Evolutionary conservation across 2,113 vertebrate genomes (phyloP).

Genomic region (Salminus brasiliensis): DNA sequence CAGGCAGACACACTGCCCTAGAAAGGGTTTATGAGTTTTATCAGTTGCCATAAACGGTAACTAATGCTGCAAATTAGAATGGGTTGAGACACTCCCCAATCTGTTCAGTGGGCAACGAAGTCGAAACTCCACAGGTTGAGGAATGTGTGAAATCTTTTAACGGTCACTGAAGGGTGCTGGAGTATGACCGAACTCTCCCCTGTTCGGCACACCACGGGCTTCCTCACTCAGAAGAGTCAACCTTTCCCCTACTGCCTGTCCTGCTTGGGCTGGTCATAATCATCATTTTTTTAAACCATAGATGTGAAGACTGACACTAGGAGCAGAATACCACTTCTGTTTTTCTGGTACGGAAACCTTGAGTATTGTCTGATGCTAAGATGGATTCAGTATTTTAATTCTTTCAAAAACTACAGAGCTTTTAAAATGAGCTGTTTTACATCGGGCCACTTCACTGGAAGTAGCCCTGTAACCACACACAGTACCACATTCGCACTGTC

Average conservation of each 20-base stretch:
- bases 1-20: not conserved
- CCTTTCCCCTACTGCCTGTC: not conserved
- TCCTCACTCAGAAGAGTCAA: not conserved
- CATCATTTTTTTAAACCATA: too few species aligned
- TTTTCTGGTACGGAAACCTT: too few species aligned
- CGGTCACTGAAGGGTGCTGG: not conserved
- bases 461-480: too few species aligned
- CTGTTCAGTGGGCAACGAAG: not conserved
- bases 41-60: slow-evolving; percentile 17
- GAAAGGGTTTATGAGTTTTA: not conserved
- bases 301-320: too few species aligned
- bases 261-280: not conserved
- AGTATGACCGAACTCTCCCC: not conserved
- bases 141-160: not conserved
- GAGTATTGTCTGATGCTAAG: too few species aligned
- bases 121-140: not conserved
- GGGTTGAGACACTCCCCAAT: not conserved
- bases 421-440: too few species aligned
- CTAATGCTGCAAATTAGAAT: not conserved
- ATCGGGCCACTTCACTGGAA: too few species aligned
- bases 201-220: not conserved
- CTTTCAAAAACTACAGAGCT: too few species aligned
- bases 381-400: too few species aligned
- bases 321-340: too few species aligned
- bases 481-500: too few species aligned